A percentile compares a stretch with the other conserved stretches of the same genome.
phyloP scores from a whole-genome alignment of 2,113 vertebrate genomes.

The Triplophysa tibetana region DNA sequence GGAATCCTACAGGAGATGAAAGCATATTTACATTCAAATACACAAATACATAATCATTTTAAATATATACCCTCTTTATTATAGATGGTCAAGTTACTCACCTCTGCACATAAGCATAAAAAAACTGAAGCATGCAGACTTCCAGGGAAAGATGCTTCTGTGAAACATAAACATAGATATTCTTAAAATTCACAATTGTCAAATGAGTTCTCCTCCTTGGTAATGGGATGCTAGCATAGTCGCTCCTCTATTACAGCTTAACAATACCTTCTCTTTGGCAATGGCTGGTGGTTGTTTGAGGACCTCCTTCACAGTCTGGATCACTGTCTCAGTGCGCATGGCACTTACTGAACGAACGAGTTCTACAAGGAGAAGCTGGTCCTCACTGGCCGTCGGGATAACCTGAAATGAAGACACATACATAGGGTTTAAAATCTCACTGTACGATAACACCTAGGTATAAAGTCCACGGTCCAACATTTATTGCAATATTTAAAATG shows the following conservation, averaged over 20 bases:
- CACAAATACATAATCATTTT: too few species aligned
- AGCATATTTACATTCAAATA: too few species aligned
- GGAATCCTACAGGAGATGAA: constrained; percentile 79
- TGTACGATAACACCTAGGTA: too few species aligned
- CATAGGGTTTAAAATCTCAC: too few species aligned
- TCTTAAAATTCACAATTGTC: neutral
- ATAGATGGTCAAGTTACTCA: constrained; percentile 65
- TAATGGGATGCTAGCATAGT: too few species aligned
- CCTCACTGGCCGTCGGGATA: constrained; percentile 91
- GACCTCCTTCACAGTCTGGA: constrained; percentile 97
- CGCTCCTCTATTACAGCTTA: neutral
- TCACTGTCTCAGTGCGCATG: constrained; percentile 97
- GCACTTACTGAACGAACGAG: constrained; percentile 95
- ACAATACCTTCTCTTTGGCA: constrained; percentile 89
- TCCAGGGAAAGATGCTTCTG: constrained; percentile 98
- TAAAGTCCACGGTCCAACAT: too few species aligned
- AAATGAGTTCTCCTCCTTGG: too few species aligned
- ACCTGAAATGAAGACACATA: constrained; percentile 73
- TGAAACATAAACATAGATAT: constrained; percentile 25
- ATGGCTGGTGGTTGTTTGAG: constrained; percentile 97
- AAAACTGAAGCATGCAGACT: constrained; percentile 99
- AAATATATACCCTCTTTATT: neutral
- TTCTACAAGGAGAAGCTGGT: constrained; percentile 93
- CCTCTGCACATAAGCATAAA: constrained; percentile 98
- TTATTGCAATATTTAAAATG: too few species aligned